A percentile compares a stretch with the other conserved stretches of the same genome.
These are phyloP conservation scores for Ailurus styani DNA, from an alignment of 2,113 vertebrate species.

Conservation along the genomic window DNA sequence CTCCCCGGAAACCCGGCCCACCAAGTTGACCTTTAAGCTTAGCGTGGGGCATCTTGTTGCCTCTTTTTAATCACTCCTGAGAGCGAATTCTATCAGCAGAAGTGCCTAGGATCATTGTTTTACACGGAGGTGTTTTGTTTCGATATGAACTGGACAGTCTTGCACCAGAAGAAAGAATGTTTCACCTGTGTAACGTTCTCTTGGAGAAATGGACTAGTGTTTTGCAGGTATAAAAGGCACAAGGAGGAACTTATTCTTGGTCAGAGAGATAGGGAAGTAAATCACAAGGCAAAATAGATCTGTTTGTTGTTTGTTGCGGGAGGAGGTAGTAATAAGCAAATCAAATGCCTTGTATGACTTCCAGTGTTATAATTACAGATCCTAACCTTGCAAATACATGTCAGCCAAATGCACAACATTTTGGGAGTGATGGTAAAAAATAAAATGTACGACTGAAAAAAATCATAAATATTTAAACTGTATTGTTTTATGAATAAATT, in stretches of 20 bases:
- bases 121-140: background rate
- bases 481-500: conserved; percentile 80
- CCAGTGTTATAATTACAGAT: conserved; percentile 64
- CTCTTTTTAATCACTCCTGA: background rate
- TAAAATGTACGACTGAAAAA: conserved; percentile 63
- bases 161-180: background rate
- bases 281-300: conserved; percentile 33
- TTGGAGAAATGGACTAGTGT: background rate
- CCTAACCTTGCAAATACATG: conserved; percentile 66
- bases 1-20: background rate
- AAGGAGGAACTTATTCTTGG: background rate
- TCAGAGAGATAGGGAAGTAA: background rate
- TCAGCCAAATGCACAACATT: conserved; percentile 60
- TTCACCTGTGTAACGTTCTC: conserved; percentile 8
- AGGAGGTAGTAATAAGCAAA: conserved; percentile 29
- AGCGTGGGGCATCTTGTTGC: background rate
- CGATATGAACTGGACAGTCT: background rate
- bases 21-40: background rate
- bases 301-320: background rate
- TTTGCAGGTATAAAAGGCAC: background rate
- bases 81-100: background rate
- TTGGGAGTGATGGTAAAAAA: conserved; percentile 58
- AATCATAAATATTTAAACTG: conserved; percentile 58
- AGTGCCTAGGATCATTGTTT: background rate
- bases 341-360: conserved; percentile 47